Base-by-base conservation (phyloP, 1,140 invertebrate species). In the Dicyema japonicum region DNA sequence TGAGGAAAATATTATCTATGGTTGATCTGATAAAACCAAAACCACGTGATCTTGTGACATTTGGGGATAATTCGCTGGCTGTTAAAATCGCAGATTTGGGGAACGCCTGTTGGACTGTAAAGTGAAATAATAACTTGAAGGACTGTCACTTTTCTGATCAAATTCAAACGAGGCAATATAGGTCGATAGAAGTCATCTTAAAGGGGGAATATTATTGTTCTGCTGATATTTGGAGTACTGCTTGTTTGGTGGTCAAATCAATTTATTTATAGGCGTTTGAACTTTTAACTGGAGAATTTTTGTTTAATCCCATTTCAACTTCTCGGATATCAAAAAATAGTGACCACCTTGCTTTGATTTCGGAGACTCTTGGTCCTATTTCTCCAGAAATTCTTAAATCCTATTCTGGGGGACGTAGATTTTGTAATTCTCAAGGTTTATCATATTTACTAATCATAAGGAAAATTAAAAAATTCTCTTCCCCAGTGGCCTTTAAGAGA, bases 41-140 rank as follows among this genome's bases (percentile, higher is more conserved):
- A n/a, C n/a, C n/a, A n/a, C n/a, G n/a, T n/a, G n/a, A n/a, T n/a
- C n/a, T n/a, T n/a, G n/a, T n/a, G n/a, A n/a, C n/a, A n/a, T n/a
- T n/a, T n/a, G n/a, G n/a, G n/a, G n/a, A n/a, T n/a, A n/a, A n/a
- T n/a, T n/a, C n/a, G n/a, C n/a, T n/a, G n/a, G n/a, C n/a, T n/a
- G 46, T 51, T 9, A 50, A 57, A 41, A 80, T 94, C 43, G 82
- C 82, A 22, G 82, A 94, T 61, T 54, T 94, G 27, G 85, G 85
- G 24, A 94, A 94, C 58, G 85, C 85, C 13, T 97, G 85, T 50
- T 94, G 82, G 80, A 72, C 78, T 11, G 46, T n/a, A n/a, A n/a
- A n/a, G n/a, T n/a, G n/a, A n/a, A n/a, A n/a, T n/a, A n/a, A n/a
- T n/a, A n/a, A n/a, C n/a, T n/a, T n/a, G n/a, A n/a, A n/a, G n/a